Conservation (phyloP, 2,888 invertebrate species). For the Pasiphila rectangulata region DNA sequence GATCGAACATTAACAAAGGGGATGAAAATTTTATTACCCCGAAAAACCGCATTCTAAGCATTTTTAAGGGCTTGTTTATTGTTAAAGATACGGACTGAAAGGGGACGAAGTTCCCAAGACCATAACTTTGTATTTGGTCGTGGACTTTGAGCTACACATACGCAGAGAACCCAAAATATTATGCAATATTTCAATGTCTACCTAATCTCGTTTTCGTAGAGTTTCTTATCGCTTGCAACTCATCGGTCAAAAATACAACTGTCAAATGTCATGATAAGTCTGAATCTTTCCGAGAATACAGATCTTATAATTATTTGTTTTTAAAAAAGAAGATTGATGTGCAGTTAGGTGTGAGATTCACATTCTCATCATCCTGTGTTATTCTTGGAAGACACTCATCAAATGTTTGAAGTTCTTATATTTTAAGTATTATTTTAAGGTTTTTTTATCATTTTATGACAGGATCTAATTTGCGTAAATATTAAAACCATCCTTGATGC, state of each 20-base stretch:
- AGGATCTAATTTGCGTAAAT: neutral
- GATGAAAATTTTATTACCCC: slow-evolving; percentile 45
- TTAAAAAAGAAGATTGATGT: slow-evolving; percentile 62
- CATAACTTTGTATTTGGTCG: slow-evolving; percentile 59
- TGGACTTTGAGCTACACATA: slow-evolving; percentile 45
- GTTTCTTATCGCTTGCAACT: slow-evolving; percentile 3
- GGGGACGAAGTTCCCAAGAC: slow-evolving; percentile 64
- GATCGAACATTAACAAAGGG: slow-evolving; percentile 21
- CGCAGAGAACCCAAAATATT: slow-evolving; percentile 16
- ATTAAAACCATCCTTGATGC: neutral
- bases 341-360: slow-evolving; percentile 66
- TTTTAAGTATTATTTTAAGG: neutral
- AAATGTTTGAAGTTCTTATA: slow-evolving; percentile 9
- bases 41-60: slow-evolving; percentile 51
- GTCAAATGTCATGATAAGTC: slow-evolving; percentile 38
- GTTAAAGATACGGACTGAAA: slow-evolving; percentile 42
- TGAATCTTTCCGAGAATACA: slow-evolving; percentile 54
- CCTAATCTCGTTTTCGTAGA: slow-evolving; percentile 21
- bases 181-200: slow-evolving; percentile 24
- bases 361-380: slow-evolving; percentile 38
- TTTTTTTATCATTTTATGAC: neutral
- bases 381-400: slow-evolving; percentile 42
- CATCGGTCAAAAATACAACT: slow-evolving; percentile 37
- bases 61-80: slow-evolving; percentile 54
- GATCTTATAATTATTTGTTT: slow-evolving; percentile 51